Conservation (phyloP, 2,888 invertebrate species). For the Abrostola tripartita region DNA sequence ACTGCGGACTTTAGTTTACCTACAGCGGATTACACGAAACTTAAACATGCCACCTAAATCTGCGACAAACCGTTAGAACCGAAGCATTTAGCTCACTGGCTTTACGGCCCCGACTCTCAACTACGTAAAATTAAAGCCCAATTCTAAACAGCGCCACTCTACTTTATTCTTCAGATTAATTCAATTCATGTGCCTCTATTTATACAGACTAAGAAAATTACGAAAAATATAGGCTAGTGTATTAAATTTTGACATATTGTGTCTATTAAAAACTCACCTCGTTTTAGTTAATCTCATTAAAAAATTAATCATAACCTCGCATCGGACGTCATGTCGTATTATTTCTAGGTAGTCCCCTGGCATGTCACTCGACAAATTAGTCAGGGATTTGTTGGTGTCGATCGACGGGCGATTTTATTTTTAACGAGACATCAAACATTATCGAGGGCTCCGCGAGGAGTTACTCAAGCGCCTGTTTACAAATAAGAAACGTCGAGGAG, state of each 20-base stretch:
- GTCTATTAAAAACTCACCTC: conserved; percentile 37
- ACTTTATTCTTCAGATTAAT: conserved; percentile 60
- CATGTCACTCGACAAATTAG: conserved; percentile 86
- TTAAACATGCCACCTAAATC: conserved; percentile 85
- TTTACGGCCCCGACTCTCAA: conserved; percentile 66
- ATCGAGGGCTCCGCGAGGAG: conserved; percentile 77
- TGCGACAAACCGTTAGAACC: conserved; percentile 77
- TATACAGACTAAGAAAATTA: conserved; percentile 35
- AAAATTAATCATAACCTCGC: conserved; percentile 78
- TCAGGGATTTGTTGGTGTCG: conserved; percentile 83
- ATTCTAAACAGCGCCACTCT: conserved; percentile 55
- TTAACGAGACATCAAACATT: conserved; percentile 88
- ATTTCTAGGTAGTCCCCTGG: conserved; percentile 78
- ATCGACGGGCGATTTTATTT: conserved; percentile 84
- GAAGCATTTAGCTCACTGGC: conserved; percentile 71
- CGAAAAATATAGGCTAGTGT: conserved; percentile 48
- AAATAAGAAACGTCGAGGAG: conserved; percentile 83
- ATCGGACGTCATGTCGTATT: conserved; percentile 75
- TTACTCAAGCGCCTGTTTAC: conserved; percentile 85
- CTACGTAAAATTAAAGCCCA: conserved; percentile 63
- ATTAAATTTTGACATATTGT: conserved; percentile 56
- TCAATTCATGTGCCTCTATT: conserved; percentile 54
- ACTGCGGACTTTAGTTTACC: conserved; percentile 86
- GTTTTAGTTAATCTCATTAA: conserved; percentile 79
- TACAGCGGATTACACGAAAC: conserved; percentile 85